Conservation (phyloP, 2,797 vertebrate genomes). For the Myiothlypis coronata region DNA sequence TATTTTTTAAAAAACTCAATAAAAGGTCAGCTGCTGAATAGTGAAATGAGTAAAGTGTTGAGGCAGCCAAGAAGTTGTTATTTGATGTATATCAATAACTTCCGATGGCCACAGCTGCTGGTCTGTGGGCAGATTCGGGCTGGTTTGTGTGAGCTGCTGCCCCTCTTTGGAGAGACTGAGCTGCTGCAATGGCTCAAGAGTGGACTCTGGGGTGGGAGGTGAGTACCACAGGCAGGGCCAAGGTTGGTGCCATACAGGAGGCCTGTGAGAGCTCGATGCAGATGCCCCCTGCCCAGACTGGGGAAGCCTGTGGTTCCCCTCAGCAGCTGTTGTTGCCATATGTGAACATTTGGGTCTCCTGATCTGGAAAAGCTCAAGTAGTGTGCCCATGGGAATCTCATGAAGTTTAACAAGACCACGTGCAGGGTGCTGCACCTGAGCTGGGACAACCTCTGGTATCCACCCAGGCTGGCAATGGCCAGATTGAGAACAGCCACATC, state of each 20-base stretch:
- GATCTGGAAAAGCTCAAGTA: neutral
- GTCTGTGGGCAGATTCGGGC: neutral
- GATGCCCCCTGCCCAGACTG: neutral
- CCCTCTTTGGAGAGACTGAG: neutral
- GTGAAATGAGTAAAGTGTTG: neutral
- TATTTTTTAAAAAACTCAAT: neutral
- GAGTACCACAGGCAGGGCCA: neutral
- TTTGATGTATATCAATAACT: neutral
- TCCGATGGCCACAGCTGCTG: accelerated
- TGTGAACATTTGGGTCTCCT: neutral
- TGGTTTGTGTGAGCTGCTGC: neutral
- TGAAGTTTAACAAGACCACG: neutral
- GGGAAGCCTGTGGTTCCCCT: neutral
- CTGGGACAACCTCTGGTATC: neutral
- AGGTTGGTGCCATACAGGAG: neutral
- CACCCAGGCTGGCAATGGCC: neutral
- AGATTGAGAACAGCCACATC: neutral
- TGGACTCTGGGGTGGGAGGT: neutral
- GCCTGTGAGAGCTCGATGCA: neutral
- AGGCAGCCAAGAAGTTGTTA: neutral
- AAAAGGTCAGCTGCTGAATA: neutral
- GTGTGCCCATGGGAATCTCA: neutral
- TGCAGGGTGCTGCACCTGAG: neutral
- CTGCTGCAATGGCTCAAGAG: neutral
- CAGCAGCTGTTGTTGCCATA: neutral